Conservation (phyloP, 2,113 vertebrate genomes). For the Mola mola region DNA sequence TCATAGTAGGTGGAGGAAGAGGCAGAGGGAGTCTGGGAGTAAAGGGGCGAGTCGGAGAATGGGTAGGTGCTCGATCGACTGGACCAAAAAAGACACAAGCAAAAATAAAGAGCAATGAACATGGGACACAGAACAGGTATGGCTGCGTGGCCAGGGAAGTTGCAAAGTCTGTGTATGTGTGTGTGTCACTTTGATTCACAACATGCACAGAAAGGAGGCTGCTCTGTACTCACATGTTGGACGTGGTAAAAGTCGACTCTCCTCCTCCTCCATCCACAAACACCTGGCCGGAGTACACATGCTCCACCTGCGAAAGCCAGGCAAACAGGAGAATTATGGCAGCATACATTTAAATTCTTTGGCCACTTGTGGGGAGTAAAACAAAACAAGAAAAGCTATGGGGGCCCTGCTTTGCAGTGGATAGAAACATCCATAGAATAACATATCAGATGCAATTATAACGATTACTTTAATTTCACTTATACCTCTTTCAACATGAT, state of each 20-base stretch:
- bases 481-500: too few species aligned
- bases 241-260: constrained; percentile 79
- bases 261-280: constrained; percentile 88
- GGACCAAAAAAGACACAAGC: constrained; percentile 19
- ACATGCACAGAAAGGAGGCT: background rate
- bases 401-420: too few species aligned
- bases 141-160: background rate
- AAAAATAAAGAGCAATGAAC: background rate
- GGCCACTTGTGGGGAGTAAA: too few species aligned
- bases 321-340: constrained; percentile 28
- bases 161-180: too few species aligned
- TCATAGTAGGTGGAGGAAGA: constrained; percentile 86
- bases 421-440: too few species aligned
- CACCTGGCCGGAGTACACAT: constrained; percentile 4
- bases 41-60: constrained; percentile 88
- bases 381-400: too few species aligned
- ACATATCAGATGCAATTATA: too few species aligned
- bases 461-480: too few species aligned
- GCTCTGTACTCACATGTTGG: constrained; percentile 86
- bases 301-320: constrained; percentile 80
- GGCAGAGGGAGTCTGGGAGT: constrained; percentile 82
- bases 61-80: constrained; percentile 87
- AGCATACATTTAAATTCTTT: background rate
- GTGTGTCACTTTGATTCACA: too few species aligned
- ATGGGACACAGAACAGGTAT: background rate